These are phyloP conservation scores for Patella pellucida DNA, from an alignment of 2,888 invertebrate species.

Conservation along the genomic window DNA sequence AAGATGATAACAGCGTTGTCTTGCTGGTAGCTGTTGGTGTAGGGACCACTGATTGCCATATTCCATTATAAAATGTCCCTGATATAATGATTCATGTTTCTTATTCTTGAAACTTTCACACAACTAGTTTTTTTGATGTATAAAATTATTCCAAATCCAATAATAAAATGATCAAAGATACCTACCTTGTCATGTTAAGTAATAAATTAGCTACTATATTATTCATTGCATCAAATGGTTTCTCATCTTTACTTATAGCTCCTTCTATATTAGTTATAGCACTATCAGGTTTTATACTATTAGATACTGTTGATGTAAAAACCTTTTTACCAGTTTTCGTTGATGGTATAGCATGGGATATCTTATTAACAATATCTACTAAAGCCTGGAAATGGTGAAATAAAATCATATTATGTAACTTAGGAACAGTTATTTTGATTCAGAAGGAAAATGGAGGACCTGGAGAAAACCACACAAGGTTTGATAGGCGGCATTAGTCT, in stretches of 20 bases:
- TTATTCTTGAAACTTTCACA: too few relatives aligned
- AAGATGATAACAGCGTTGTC: too few relatives aligned
- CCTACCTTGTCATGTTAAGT: conserved; percentile 71
- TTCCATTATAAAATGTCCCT: too few relatives aligned
- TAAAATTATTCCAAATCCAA: too few relatives aligned
- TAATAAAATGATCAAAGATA: too few relatives aligned
- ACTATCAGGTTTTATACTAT: conserved; percentile 59
- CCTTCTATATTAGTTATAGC: conserved; percentile 63
- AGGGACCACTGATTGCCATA: too few relatives aligned
- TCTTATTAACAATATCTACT: conserved; percentile 67
- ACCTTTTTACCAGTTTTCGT: conserved; percentile 62
- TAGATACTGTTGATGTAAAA: conserved; percentile 43
- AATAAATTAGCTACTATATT: conserved; percentile 72
- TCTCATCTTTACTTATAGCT: conserved; percentile 59
- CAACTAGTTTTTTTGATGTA: too few relatives aligned
- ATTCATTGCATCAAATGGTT: conserved; percentile 72
- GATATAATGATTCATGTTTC: too few relatives aligned
- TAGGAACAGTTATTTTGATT: not conserved
- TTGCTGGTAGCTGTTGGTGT: too few relatives aligned
- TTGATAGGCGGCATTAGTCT: too few relatives aligned
- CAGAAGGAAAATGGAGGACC: too few relatives aligned
- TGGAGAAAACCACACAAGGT: too few relatives aligned
- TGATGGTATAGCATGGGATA: conserved; percentile 61
- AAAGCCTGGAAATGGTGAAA: conserved; percentile 55
- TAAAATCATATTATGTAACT: not conserved